Percentiles rank a stretch among this genome's conserved stretches.
Conservation (phyloP, 2,797 vertebrate species). For the Chelon labrosus region DNA sequence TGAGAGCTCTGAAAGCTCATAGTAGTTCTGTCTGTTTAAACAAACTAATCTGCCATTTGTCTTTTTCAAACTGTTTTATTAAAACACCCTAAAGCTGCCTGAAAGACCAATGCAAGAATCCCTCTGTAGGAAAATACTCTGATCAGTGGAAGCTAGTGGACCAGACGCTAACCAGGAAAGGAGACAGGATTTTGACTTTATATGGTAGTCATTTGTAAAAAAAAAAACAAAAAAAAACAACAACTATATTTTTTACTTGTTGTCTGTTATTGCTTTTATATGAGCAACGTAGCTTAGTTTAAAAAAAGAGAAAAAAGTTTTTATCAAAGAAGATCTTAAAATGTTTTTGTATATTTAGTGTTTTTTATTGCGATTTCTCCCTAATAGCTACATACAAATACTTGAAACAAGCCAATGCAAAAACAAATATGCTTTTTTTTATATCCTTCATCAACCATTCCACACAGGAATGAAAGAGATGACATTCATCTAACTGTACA, state of each 20-base stretch:
- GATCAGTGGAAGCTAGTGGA: slow-evolving; percentile 6
- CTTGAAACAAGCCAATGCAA: slow-evolving; percentile 78
- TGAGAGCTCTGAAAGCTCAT: no score
- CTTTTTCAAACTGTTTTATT: no score
- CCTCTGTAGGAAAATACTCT: background rate
- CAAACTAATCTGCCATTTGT: no score
- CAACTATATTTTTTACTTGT: background rate
- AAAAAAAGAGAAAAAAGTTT: slow-evolving; percentile 10
- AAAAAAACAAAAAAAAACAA: no score
- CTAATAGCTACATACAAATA: slow-evolving; percentile 61
- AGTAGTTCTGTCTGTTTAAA: no score
- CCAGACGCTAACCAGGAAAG: slow-evolving; percentile 1
- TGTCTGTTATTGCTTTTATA: slow-evolving; percentile 12
- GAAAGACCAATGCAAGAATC: background rate
- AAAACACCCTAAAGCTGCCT: no score
- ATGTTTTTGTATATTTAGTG: slow-evolving; percentile 34
- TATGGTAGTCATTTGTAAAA: no score
- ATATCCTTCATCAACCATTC: slow-evolving; percentile 5
- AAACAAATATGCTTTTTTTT: slow-evolving; percentile 29
- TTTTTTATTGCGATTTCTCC: slow-evolving; percentile 22
- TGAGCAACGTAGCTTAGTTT: slow-evolving; percentile 6
- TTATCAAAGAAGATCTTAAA: slow-evolving; percentile 24
- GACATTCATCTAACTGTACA: slow-evolving; percentile 34
- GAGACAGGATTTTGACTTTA: slow-evolving; percentile 21
- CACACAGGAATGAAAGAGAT: slow-evolving; percentile 11